Evolutionary conservation across 2,113 vertebrate species (phyloP).

Genomic region (pig (Sus scrofa)): DNA sequence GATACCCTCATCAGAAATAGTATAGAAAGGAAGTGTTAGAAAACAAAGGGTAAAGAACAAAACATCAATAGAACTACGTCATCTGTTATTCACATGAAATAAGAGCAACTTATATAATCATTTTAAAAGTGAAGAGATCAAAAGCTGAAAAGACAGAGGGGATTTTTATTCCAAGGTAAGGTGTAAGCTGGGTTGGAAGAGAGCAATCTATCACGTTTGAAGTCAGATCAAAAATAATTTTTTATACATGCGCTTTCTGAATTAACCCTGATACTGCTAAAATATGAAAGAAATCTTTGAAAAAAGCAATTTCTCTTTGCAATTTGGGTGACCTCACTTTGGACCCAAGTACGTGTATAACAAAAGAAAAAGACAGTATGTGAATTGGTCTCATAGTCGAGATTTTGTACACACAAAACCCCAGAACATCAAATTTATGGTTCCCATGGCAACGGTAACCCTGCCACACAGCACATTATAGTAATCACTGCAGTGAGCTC

Average conservation of each 20-base stretch:
- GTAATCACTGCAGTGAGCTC: constrained; percentile 57
- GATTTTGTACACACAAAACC: constrained; percentile 57
- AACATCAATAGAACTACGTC: not conserved
- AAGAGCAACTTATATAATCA: not conserved
- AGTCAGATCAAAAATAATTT: constrained; percentile 59
- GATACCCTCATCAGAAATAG: not conserved
- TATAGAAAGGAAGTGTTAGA: not conserved
- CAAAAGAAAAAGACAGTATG: constrained; percentile 46
- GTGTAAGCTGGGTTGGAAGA: not conserved
- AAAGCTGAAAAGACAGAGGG: not conserved
- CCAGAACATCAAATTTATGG: constrained; percentile 62
- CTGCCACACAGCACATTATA: constrained; percentile 44
- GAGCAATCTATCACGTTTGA: not conserved
- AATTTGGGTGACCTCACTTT: constrained; percentile 45
- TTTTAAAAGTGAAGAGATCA: constrained; percentile 18
- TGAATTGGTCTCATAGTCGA: not conserved
- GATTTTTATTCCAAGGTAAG: not conserved
- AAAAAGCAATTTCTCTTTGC: constrained; percentile 25
- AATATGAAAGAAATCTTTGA: constrained; percentile 7
- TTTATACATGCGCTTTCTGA: not conserved
- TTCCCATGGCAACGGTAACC: constrained; percentile 71
- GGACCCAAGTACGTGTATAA: not conserved
- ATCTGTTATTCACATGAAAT: not conserved
- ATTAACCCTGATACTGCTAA: constrained; percentile 19
- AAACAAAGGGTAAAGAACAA: constrained; percentile 11